Percentiles rank a stretch among this genome's conserved stretches.
phyloP scores from a whole-genome alignment of 2,888 invertebrate genomes.

The Arctia plantaginis region DNA sequence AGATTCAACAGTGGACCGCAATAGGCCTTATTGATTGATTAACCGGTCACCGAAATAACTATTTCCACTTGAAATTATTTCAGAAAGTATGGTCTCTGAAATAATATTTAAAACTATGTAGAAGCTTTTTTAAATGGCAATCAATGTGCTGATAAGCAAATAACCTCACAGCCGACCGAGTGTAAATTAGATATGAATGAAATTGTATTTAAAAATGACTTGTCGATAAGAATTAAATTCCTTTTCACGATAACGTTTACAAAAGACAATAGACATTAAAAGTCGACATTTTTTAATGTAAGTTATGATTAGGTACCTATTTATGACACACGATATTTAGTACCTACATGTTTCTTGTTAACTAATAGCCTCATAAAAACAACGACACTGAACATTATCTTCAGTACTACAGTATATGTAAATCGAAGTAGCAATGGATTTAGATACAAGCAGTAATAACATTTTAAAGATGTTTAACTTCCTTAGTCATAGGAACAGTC shows the following conservation, averaged over 20 bases:
- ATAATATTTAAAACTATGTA: too few species aligned
- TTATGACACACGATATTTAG: too few species aligned
- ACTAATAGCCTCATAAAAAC: neutral
- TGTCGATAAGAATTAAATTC: conserved; percentile 16
- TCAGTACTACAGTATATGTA: too few species aligned
- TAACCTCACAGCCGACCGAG: conserved; percentile 7
- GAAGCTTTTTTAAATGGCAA: neutral
- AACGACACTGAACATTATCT: too few species aligned
- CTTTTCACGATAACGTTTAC: neutral
- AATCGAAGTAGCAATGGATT: too few species aligned
- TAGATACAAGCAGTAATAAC: too few species aligned
- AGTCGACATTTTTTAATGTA: neutral
- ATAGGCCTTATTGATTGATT: neutral
- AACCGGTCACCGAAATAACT: neutral
- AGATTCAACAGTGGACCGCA: too few species aligned
- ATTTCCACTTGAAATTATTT: neutral
- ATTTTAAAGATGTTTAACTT: too few species aligned
- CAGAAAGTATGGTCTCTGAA: too few species aligned
- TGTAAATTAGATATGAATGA: conserved; percentile 11
- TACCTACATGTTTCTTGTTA: neutral
- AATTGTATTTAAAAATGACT: conserved; percentile 7
- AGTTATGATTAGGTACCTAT: too few species aligned
- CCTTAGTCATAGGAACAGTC: too few species aligned
- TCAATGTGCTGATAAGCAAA: neutral
- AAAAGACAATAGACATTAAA: too few species aligned